A percentile compares a stretch with the other conserved stretches of the same genome.
Evolutionary conservation across 2,888 invertebrate species (phyloP).

Genomic region (Pediacus dermestoides): DNA sequence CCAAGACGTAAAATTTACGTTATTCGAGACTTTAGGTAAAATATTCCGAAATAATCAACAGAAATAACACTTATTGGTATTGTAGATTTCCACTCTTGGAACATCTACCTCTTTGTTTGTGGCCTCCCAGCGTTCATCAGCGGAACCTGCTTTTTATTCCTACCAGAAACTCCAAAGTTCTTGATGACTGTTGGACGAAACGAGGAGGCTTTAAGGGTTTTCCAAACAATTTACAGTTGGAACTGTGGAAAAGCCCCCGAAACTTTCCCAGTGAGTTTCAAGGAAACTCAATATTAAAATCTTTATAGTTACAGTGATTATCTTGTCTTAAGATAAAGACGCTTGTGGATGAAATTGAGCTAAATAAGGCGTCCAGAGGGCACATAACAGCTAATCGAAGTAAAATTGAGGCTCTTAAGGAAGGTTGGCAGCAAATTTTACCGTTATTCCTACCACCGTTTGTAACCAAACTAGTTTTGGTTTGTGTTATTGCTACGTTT

Average conservation of each 20-base stretch:
- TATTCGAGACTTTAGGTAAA: no score
- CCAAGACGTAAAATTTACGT: constrained; percentile 39
- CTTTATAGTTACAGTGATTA: background rate
- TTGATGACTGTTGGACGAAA: constrained; percentile 65
- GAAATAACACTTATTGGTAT: no score
- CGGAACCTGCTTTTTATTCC: constrained; percentile 56
- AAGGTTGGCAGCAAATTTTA: constrained; percentile 60
- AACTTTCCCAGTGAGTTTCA: constrained; percentile 60
- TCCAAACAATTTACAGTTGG: constrained; percentile 59
- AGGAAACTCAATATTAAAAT: constrained; percentile 1
- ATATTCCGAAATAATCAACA: no score
- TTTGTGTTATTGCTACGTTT: constrained; percentile 61
- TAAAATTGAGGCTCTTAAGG: constrained; percentile 53
- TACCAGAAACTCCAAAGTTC: constrained; percentile 78
- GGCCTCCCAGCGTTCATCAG: constrained; percentile 64
- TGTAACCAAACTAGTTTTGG: constrained; percentile 56
- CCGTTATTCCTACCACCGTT: constrained; percentile 64
- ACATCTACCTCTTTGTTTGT: constrained; percentile 57
- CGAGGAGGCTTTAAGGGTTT: constrained; percentile 61
- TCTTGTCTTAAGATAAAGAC: constrained; percentile 41
- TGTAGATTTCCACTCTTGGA: constrained; percentile 64
- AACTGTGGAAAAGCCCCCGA: constrained; percentile 62
- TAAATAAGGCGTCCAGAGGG: constrained; percentile 36
- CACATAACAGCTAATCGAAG: constrained; percentile 30
- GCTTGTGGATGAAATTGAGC: constrained; percentile 42